Percentiles rank a stretch among this genome's conserved stretches.
phyloP scores from a whole-genome alignment of 2,888 invertebrate genomes.

The Cynaeus angustus region DNA sequence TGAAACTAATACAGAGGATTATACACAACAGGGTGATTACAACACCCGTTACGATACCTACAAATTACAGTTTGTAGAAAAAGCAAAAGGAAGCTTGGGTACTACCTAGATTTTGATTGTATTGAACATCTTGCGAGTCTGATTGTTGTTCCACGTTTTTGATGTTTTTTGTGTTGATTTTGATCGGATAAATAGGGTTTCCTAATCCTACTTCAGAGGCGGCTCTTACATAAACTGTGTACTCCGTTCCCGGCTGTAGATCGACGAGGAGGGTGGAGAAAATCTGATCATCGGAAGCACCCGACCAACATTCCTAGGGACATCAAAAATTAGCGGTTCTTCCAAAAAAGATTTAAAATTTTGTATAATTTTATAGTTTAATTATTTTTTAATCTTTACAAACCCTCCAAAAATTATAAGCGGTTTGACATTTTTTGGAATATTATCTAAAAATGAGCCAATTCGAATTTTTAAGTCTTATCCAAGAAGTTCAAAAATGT shows the following conservation, averaged over 20 bases:
- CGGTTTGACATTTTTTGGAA: too few relatives aligned
- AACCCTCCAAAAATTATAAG: too few relatives aligned
- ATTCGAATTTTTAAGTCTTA: too few relatives aligned
- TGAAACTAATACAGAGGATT: conserved; percentile 70
- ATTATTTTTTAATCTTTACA: too few relatives aligned
- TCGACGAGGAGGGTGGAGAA: conserved; percentile 66
- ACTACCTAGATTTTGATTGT: conserved; percentile 67
- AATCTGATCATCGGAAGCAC: conserved; percentile 54
- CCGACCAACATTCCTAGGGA: conserved; percentile 61
- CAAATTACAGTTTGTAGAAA: conserved; percentile 49
- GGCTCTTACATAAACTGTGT: conserved; percentile 73
- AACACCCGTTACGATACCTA: conserved; percentile 74
- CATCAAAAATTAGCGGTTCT: too few relatives aligned
- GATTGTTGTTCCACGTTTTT: conserved; percentile 44
- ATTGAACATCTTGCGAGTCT: conserved; percentile 55
- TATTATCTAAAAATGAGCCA: too few relatives aligned
- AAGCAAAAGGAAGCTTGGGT: conserved; percentile 39
- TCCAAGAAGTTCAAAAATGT: too few relatives aligned
- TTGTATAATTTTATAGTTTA: too few relatives aligned
- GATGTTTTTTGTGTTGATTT: conserved; percentile 57
- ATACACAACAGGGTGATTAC: conserved; percentile 71
- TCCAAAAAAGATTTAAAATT: too few relatives aligned
- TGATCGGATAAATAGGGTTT: conserved; percentile 65
- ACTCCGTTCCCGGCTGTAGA: conserved; percentile 70
- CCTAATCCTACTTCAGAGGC: conserved; percentile 73